A percentile compares a stretch with the other conserved stretches of the same genome.
Evolutionary conservation across 2,888 invertebrate species (phyloP).

Genomic region (Phania funesta): DNA sequence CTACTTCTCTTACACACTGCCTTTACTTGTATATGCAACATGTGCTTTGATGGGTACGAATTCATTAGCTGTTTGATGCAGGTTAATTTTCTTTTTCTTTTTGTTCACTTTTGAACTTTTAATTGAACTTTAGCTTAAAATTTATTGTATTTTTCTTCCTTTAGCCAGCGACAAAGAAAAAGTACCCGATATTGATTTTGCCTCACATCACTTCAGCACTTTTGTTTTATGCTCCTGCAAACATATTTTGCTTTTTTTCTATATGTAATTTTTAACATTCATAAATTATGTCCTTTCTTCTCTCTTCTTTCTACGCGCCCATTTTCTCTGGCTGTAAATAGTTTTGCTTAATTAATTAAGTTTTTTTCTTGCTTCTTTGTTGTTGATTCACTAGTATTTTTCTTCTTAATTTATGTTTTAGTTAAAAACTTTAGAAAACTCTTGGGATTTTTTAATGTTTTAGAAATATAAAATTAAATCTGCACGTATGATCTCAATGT

Average conservation of each 20-base stretch:
- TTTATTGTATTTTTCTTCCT: slow-evolving; percentile 2
- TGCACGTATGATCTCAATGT: not conserved
- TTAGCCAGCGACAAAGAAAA: not conserved
- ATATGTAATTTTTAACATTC: slow-evolving; percentile 27
- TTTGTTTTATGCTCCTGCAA: no score
- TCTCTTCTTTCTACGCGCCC: not conserved
- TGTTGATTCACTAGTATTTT: not conserved
- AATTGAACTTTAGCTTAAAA: slow-evolving; percentile 37
- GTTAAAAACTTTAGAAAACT: not conserved
- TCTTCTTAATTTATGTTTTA: slow-evolving; percentile 24
- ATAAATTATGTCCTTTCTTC: slow-evolving; percentile 34
- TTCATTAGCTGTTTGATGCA: not conserved
- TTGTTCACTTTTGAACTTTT: slow-evolving; percentile 3
- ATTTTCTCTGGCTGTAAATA: not conserved
- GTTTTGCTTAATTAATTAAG: slow-evolving; percentile 52
- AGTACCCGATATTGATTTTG: slow-evolving; percentile 21
- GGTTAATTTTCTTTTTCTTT: not conserved
- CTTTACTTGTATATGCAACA: not conserved
- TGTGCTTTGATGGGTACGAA: not conserved
- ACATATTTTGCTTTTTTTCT: not conserved
- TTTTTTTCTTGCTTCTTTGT: not conserved
- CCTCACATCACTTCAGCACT: not conserved
- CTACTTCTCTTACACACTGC: not conserved
- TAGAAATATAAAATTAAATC: not conserved
- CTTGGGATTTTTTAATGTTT: not conserved